Conservation (phyloP, 2,113 vertebrate species). For the Eidolon helvum region DNA sequence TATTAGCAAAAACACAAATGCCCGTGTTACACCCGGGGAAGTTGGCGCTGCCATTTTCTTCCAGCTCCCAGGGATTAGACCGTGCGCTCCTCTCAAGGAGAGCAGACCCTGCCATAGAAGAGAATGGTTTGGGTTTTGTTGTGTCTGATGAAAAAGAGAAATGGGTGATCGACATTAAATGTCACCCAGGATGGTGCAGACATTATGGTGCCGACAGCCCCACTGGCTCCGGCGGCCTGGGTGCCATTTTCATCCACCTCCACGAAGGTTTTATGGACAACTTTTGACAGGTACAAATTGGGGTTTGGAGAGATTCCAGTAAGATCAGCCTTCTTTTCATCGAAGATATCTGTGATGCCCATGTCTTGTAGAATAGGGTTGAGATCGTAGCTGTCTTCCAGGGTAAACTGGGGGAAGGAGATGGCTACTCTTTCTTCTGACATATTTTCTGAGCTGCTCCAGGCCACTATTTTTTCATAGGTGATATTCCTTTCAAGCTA, state of each 20-base stretch:
- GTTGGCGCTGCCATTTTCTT: rapidly evolving
- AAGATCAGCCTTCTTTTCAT: conserved; percentile 80
- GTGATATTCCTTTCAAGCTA: conserved; percentile 82
- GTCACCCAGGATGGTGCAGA: conserved; percentile 52
- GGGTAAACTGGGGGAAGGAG: conserved; percentile 81
- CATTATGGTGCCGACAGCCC: conserved; percentile 31
- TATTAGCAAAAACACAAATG: neutral
- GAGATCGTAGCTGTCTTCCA: conserved; percentile 82
- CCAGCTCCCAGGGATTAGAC: neutral
- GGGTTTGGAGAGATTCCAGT: conserved; percentile 79
- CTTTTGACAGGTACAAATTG: conserved; percentile 76
- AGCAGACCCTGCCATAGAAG: conserved; percentile 82
- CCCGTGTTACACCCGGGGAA: neutral
- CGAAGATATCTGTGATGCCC: conserved; percentile 82
- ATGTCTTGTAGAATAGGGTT: conserved; percentile 76
- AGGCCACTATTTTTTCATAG: conserved; percentile 78
- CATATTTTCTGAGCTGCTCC: conserved; percentile 79
- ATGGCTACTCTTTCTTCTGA: conserved; percentile 73
- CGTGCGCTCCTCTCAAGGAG: conserved; percentile 67
- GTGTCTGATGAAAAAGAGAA: conserved; percentile 83
- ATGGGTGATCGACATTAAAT: conserved; percentile 82
- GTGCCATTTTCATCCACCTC: conserved; percentile 86
- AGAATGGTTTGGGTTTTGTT: conserved; percentile 75
- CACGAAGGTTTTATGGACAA: conserved; percentile 81
- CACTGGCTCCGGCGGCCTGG: conserved; percentile 67